Conservation (phyloP, 1,140 invertebrate species). For the Lepidurus couesii region DNA sequence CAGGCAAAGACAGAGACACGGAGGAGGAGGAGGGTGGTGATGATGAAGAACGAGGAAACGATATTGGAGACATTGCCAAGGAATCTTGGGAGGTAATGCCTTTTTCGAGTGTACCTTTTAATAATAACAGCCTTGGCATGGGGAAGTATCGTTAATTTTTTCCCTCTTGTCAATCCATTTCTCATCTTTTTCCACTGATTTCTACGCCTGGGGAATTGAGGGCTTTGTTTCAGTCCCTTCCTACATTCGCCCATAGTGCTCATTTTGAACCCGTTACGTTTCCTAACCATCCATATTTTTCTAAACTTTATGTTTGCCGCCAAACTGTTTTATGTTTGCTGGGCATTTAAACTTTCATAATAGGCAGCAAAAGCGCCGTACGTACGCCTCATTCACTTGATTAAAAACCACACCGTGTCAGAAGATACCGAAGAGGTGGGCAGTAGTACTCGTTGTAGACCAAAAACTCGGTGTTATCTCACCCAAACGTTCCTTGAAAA, state of each 20-base stretch:
- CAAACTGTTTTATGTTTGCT: background rate
- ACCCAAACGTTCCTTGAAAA: too few relatives aligned
- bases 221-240: too few relatives aligned
- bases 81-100: slow-evolving; percentile 85
- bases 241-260: too few relatives aligned
- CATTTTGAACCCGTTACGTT: background rate
- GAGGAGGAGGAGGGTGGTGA: slow-evolving; percentile 51
- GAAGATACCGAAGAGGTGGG: slow-evolving; percentile 43
- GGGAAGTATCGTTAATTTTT: background rate
- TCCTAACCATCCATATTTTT: background rate
- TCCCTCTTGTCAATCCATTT: slow-evolving; percentile 25
- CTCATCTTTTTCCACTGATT: slow-evolving; percentile 31
- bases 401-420: slow-evolving; percentile 64
- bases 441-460: background rate
- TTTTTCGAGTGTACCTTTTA: slow-evolving; percentile 27
- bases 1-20: slow-evolving; percentile 40
- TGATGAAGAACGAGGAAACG: slow-evolving; percentile 53
- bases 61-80: slow-evolving; percentile 60
- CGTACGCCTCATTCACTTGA: slow-evolving; percentile 88
- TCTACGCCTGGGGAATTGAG: too few relatives aligned
- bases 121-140: background rate
- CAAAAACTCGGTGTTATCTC: background rate
- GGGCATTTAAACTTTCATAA: background rate
- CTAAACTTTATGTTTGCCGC: slow-evolving; percentile 27
- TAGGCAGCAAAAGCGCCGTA: slow-evolving; percentile 59